Conservation (phyloP, 2,888 invertebrate species). For the Electrophaes corylata region DNA sequence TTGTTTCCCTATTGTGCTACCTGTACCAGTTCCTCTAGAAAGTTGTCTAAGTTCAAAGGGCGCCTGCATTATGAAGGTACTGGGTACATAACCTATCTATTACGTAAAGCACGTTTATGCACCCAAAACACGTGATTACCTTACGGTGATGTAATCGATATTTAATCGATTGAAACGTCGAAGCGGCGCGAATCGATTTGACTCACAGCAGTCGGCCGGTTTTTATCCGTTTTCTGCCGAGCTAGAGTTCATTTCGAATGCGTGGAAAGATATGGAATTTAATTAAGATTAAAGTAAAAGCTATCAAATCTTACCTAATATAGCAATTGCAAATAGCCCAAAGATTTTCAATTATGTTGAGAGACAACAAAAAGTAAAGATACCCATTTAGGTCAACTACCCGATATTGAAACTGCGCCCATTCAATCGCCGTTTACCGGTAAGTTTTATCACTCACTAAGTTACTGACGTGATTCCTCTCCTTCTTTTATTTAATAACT, state of each 20-base stretch:
- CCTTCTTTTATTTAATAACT: not conserved
- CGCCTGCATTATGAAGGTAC: slow-evolving; percentile 16
- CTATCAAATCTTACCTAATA: not conserved
- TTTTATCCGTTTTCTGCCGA: slow-evolving; percentile 52
- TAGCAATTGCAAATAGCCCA: not conserved
- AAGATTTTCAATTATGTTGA: slow-evolving; percentile 23
- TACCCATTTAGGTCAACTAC: slow-evolving; percentile 22
- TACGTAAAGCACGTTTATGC: slow-evolving; percentile 44
- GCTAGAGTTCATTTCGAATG: slow-evolving; percentile 54
- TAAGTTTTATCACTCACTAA: slow-evolving; percentile 22
- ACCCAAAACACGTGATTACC: slow-evolving; percentile 42
- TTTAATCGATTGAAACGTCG: slow-evolving; percentile 58
- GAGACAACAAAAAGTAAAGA: slow-evolving; percentile 13
- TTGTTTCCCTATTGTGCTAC: slow-evolving; percentile 37
- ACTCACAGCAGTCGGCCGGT: slow-evolving; percentile 47
- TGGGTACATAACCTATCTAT: slow-evolving; percentile 19
- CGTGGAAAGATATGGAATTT: slow-evolving; percentile 9
- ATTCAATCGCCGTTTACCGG: slow-evolving; percentile 24
- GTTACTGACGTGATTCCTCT: not conserved
- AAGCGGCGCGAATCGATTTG: slow-evolving; percentile 63
- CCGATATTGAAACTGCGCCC: slow-evolving; percentile 27
- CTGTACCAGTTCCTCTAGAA: slow-evolving; percentile 35
- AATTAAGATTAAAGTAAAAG: not conserved
- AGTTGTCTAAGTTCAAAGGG: slow-evolving; percentile 40
- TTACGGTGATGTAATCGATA: slow-evolving; percentile 57